phyloP scores from a whole-genome alignment of 2,113 vertebrate genomes.

The Bucco capensis region DNA sequence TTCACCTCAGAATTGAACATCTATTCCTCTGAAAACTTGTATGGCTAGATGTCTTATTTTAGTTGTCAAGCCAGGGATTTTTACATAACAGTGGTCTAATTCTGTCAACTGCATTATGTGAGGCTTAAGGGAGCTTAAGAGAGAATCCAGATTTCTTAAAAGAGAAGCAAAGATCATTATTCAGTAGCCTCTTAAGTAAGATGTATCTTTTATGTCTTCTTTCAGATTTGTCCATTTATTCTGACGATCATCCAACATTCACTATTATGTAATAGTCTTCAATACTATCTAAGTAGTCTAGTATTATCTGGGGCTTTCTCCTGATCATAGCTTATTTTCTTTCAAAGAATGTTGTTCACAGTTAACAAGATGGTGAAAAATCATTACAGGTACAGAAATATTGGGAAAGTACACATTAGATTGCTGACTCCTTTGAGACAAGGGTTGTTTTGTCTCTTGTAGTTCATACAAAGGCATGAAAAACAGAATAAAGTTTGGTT shows the following conservation, averaged over 20 bases:
- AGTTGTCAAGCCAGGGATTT: not conserved
- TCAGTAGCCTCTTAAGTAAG: not conserved
- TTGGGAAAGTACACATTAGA: not conserved
- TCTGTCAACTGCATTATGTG: constrained; percentile 15
- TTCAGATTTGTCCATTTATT: not conserved
- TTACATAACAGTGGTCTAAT: constrained; percentile 6
- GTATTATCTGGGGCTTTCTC: not conserved
- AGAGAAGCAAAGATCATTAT: not conserved
- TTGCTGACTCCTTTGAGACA: not conserved
- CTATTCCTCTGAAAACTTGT: not conserved
- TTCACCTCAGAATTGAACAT: not conserved
- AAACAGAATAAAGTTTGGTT: not conserved
- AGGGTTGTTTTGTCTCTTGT: not conserved
- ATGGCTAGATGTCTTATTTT: not conserved
- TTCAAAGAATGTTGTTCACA: not conserved
- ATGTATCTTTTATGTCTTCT: not conserved
- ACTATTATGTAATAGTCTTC: not conserved
- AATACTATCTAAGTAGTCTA: not conserved
- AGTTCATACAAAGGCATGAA: not conserved
- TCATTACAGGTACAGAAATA: not conserved
- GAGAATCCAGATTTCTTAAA: not conserved
- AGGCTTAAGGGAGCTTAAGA: not conserved
- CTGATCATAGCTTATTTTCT: not conserved
- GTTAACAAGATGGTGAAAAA: not conserved
- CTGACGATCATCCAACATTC: not conserved